Percentiles rank a stretch among this genome's conserved stretches.
phyloP scores from a whole-genome alignment of 2,113 vertebrate species.

The Fukomys damarensis region DNA sequence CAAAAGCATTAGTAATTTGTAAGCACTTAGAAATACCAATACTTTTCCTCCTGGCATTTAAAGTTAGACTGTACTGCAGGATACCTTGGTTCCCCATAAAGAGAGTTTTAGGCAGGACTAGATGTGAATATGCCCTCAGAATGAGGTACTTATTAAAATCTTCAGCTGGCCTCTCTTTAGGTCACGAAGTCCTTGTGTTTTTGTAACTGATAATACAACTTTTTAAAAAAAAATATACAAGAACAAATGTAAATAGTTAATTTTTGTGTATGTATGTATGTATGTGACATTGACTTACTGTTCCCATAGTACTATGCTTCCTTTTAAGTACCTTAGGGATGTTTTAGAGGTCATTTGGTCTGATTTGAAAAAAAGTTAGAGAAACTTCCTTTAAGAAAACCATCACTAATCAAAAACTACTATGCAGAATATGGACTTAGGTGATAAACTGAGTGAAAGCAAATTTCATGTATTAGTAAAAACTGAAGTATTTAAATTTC shows the following conservation, averaged over 20 bases:
- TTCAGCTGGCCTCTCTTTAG: not conserved
- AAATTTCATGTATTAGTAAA: not conserved
- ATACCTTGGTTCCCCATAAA: not conserved
- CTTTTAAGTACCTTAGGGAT: not conserved
- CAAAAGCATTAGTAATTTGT: not conserved
- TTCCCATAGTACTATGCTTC: not conserved
- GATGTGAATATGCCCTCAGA: not conserved
- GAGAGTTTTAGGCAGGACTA: not conserved
- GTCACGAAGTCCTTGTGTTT: not conserved
- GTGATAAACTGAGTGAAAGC: slow-evolving; percentile 24
- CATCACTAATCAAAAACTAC: not conserved
- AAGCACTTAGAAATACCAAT: not conserved
- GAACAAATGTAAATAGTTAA: not conserved
- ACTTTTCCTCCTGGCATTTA: not conserved
- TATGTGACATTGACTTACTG: not conserved
- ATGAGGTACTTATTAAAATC: not conserved
- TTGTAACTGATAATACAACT: not conserved
- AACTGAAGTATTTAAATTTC: slow-evolving; percentile 18
- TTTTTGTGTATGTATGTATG: not conserved
- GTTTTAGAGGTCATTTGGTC: not conserved
- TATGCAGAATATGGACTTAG: slow-evolving; percentile 8
- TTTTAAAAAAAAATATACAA: not conserved
- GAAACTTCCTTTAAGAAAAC: not conserved
- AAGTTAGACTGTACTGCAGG: not conserved
- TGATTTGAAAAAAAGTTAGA: not conserved